Evolutionary conservation across 2,888 invertebrate species (phyloP), one percentile per base, ranked within the genome.

Genomic region (Chaetogeoica ovagalla): DNA sequence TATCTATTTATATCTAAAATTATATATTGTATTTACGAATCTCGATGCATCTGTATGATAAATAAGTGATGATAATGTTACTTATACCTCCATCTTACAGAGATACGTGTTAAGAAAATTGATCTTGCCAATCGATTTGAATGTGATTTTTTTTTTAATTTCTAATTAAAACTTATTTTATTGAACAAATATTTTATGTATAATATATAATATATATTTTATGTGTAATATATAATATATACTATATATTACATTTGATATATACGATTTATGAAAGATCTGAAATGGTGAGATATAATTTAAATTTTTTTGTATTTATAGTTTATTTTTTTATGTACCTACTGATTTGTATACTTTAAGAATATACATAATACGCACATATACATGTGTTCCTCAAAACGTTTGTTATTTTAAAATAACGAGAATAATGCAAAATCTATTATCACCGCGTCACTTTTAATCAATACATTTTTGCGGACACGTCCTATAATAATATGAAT

Each of bases 281-380:
- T 76, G 66, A 68, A 59, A 59, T 76, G 59, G 48, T 68, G 43
- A 74, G 52, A 75, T 76, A 73, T 52, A 74, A 23, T 60, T 75
- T 76, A 59, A 23, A 19, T 30, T 68, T 66, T 72, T 52, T 74
- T 43, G 43, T 4, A 5, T 43, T 48, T 48, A 57, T 57, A 57
- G 43, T 68, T 9, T 76, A 48, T 68, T 21, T 76, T 48, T 76
- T 43, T 65, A 75, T 66, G 23, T 57, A 66, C 30, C 30, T 30
- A 30, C 65, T 66, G 23, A 73, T 57, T 75, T 75, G 55, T 75
- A 23, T 65, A 57, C 62, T 48, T 48, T 69, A 30, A 71, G 57
- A 6, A 57, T 39, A 21, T 59, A 17, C 39, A 21, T 57, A 37
- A 57, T 70, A 63, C 13, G 55, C 37, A 70, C 15, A 52, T 68